phyloP scores from a whole-genome alignment of 2,797 vertebrate species.

The Diglossa cyanea region DNA sequence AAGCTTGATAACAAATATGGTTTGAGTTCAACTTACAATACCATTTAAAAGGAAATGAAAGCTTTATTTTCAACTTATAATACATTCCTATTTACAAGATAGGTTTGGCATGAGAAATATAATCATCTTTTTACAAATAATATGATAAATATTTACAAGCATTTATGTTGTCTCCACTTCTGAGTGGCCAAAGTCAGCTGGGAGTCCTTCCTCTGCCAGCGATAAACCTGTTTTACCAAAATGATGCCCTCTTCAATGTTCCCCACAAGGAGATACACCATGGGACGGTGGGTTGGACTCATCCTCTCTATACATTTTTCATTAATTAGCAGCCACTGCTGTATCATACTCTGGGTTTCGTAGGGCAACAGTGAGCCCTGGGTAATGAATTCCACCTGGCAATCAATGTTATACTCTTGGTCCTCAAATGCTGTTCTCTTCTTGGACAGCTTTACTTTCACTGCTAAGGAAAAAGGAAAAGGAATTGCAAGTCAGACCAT shows the following conservation, averaged over 20 bases:
- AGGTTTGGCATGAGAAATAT: not conserved
- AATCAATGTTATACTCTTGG: slow-evolving; percentile 81
- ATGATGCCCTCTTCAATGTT: slow-evolving; percentile 76
- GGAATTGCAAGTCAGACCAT: not conserved
- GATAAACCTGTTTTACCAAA: slow-evolving; percentile 79
- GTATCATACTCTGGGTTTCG: slow-evolving; percentile 83
- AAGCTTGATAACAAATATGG: not conserved
- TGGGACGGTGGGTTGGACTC: slow-evolving; percentile 73
- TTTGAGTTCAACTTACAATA: not conserved
- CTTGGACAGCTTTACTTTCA: slow-evolving; percentile 84
- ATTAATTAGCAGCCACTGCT: slow-evolving; percentile 89
- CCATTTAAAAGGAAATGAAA: not conserved
- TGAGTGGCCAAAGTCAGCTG: slow-evolving; percentile 80
- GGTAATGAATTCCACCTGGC: slow-evolving; percentile 83
- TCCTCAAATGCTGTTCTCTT: slow-evolving; percentile 69
- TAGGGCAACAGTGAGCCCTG: slow-evolving; percentile 84
- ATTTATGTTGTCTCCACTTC: slow-evolving; percentile 88
- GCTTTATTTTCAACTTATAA: slow-evolving; percentile 45
- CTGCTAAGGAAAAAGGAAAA: slow-evolving; percentile 59
- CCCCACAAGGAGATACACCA: slow-evolving; percentile 84
- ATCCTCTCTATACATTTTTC: slow-evolving; percentile 78
- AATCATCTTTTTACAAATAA: slow-evolving; percentile 7
- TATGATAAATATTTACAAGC: slow-evolving; percentile 65
- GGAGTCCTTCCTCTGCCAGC: slow-evolving; percentile 84
- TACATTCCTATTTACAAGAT: slow-evolving; percentile 65